These are phyloP conservation scores for Monodelphis domestica DNA, from an alignment of 2,797 vertebrate genomes.

Conservation along the genomic window DNA sequence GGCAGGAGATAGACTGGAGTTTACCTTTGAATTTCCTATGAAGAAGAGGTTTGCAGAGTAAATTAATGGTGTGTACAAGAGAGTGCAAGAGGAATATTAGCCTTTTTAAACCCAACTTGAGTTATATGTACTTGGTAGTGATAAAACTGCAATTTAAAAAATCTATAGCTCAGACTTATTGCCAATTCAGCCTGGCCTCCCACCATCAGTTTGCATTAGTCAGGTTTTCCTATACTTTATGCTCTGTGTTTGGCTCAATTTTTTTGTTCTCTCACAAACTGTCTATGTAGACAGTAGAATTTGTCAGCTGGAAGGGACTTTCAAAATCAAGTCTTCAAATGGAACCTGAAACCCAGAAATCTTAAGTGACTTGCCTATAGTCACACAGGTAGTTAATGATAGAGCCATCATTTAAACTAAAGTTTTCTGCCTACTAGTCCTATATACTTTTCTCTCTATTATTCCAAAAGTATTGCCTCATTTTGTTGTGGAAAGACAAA, in stretches of 20 bases:
- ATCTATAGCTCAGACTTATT: constrained; percentile 3
- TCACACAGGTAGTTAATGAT: not conserved
- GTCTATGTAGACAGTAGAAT: not conserved
- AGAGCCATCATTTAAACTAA: not conserved
- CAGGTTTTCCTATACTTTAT: not conserved
- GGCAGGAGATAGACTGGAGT: not conserved
- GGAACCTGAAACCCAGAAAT: not conserved
- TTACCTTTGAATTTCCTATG: not conserved
- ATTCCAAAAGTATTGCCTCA: not conserved
- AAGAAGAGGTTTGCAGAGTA: not conserved
- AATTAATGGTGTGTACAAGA: not conserved
- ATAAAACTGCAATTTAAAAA: constrained; percentile 7
- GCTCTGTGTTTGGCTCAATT: not conserved
- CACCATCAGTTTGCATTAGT: constrained; percentile 6
- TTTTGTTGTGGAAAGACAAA: not conserved
- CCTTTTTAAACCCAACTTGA: not conserved
- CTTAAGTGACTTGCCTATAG: not conserved
- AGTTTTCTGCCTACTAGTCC: not conserved
- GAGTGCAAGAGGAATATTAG: not conserved
- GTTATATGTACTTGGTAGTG: not conserved
- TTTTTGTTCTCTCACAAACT: not conserved
- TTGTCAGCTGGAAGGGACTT: not conserved
- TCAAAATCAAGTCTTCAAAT: not conserved
- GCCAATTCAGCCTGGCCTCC: not conserved
- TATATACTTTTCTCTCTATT: not conserved